Evolutionary conservation across 2,888 invertebrate genomes (phyloP), one percentile per base, ranked within the genome.

Genomic region (Mimas tiliae): DNA sequence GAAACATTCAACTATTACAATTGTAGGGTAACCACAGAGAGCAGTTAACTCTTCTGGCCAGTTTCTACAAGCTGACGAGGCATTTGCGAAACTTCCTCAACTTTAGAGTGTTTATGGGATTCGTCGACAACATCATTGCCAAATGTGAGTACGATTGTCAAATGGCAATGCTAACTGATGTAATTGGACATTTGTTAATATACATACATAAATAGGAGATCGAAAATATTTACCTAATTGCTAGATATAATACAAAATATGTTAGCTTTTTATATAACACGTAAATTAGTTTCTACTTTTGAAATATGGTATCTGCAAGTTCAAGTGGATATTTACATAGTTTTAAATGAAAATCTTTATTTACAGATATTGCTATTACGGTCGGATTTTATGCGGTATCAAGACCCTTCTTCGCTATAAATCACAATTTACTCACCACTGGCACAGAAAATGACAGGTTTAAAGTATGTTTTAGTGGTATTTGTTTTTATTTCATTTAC

Each of bases 311-410:
- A n/a, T n/a, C n/a, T n/a, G n/a, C n/a, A n/a, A n/a, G n/a, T n/a
- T n/a, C n/a, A n/a, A n/a, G n/a, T n/a, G n/a, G n/a, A n/a, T n/a
- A n/a, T n/a, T n/a, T n/a, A n/a, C n/a, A n/a, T n/a, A n/a, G n/a
- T 27, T 27, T 27, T 27, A 27, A 27, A 27, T 27, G 27, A 27
- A 27, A 27, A 27, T 4, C 27, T 63, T 68, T 50, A 48, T 50
- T 72, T 67, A 3, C 89, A 98, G 98, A 99, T 91, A 93, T 98
- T 70, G 99, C 99, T 0, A 98, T 98, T n/a, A 96, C 98, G 52
- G 97, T 99, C 65, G 99, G 99, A 14, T 99, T 99, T 93, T 96
- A 96, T 86, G 97, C 98, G 0, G 98, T 99, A 8, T 98, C 99
- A 55, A 93, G 98, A 68, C 99, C 99, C 7, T 99, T 99, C 94